Percentiles rank a stretch among this genome's conserved stretches.
Conservation (phyloP, 2,797 vertebrate genomes). For the Melanogrammus aeglefinus region DNA sequence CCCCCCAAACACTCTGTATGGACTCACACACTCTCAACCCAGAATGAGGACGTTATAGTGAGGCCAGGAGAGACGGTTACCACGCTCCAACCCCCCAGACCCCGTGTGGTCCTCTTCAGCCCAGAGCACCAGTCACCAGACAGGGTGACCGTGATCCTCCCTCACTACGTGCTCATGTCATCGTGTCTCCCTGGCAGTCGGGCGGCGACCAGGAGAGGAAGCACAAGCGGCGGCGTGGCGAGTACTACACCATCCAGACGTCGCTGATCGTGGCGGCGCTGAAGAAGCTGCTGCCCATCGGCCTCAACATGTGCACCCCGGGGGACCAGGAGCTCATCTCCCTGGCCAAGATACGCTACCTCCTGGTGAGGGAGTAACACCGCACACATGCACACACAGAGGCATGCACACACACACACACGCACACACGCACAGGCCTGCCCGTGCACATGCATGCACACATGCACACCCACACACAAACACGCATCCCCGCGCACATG, state of each 20-base stretch:
- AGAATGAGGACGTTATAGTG: too few relatives aligned
- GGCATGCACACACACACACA: not conserved
- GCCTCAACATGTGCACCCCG: slow-evolving; percentile 97
- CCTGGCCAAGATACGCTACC: slow-evolving; percentile 89
- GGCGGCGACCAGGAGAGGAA: slow-evolving; percentile 96
- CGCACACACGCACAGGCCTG: not conserved
- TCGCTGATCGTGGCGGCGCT: slow-evolving; percentile 93
- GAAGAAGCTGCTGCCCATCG: slow-evolving; percentile 98
- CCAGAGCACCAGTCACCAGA: too few relatives aligned
- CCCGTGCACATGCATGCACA: too few relatives aligned
- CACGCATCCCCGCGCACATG: too few relatives aligned
- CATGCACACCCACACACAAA: too few relatives aligned
- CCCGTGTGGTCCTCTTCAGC: too few relatives aligned
- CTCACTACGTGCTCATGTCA: not conserved
- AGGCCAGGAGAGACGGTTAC: too few relatives aligned
- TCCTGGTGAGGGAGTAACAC: slow-evolving; percentile 76
- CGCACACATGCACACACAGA: not conserved
- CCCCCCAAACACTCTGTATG: too few relatives aligned
- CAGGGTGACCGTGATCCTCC: not conserved
- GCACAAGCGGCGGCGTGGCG: slow-evolving; percentile 87
- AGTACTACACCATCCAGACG: slow-evolving; percentile 95
- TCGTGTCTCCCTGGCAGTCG: slow-evolving; percentile 74
- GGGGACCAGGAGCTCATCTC: slow-evolving; percentile 98
- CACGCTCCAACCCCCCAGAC: too few relatives aligned
- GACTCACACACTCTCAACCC: too few relatives aligned